Percentiles rank a stretch among this genome's conserved stretches.
phyloP scores from a whole-genome alignment of 1,140 invertebrate species.

The Drosophila baimaii region DNA sequence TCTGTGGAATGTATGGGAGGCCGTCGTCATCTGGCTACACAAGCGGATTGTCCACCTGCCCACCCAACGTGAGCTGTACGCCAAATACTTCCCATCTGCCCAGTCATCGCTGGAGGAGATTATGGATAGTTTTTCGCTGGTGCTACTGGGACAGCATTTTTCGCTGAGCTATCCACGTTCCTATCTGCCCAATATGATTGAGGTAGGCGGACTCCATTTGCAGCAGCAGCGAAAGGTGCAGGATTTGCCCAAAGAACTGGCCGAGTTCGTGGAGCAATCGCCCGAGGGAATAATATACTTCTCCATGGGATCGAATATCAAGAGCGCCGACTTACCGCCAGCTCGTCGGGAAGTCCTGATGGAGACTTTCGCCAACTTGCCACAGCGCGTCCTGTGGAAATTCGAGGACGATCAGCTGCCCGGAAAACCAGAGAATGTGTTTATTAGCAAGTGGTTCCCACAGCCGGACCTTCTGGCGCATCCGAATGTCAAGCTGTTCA shows the following conservation, averaged over 20 bases:
- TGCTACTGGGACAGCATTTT: conserved; percentile 86
- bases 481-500: conserved; percentile 88
- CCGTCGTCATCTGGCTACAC: conserved; percentile 41
- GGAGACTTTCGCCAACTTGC: conserved; percentile 84
- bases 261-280: conserved; percentile 86
- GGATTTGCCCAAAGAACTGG: conserved; percentile 79
- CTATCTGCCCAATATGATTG: conserved; percentile 85
- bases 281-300: conserved; percentile 88
- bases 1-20: conserved; percentile 78
- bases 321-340: conserved; percentile 85
- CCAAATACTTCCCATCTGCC: conserved; percentile 77
- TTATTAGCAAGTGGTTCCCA: conserved; percentile 88
- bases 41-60: conserved; percentile 59
- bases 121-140: conserved; percentile 84
- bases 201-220: conserved; percentile 85
- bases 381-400: conserved; percentile 86
- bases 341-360: conserved; percentile 85
- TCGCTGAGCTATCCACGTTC: conserved; percentile 85
- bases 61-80: conserved; percentile 76
- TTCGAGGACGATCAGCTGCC: conserved; percentile 86
- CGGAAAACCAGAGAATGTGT: conserved; percentile 87
- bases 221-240: conserved; percentile 81
- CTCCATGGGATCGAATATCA: conserved; percentile 88
- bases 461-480: conserved; percentile 90
- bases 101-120: conserved; percentile 54